Evolutionary conservation across 2,888 invertebrate genomes (phyloP), one percentile per base, ranked within the genome.

Genomic region (Sarcophaga subvicina): DNA sequence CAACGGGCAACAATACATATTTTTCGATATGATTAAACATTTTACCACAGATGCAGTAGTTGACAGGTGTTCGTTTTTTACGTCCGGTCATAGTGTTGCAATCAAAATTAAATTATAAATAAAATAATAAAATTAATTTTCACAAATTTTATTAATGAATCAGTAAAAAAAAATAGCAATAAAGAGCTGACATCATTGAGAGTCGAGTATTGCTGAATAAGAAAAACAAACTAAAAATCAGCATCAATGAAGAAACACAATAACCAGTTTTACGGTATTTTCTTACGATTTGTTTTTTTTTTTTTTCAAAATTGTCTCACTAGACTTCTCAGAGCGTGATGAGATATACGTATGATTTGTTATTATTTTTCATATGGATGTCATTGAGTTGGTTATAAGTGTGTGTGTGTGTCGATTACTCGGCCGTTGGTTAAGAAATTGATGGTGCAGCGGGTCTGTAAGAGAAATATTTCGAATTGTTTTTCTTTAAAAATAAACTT

Each of bases 221-320:
- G 54, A 54, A 54, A 54, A 54, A 54, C 12, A 12, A 59, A 22
- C 17, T 59, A 27, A 54, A 54, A 54, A 54, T 45, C 82, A 82
- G 73, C 82, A 73, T 85, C 82, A 82, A 82, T 85, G 72, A 80
- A 76, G 71, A n/a, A 71, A 67, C 54, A 14, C 12, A 6, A 60
- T 49, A 79, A 82, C 79, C 78, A 71, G 82, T 82, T 85, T 78
- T 82, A 63, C 17, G 82, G 77, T 73, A 78, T 82, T 81, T 78
- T 49, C 54, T 54, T 54, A 14, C 17, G 12, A 14, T 14, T 54
- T 54, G 1, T 54, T 71, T 62, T n/a, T 54, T 81, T 71, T 77
- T 49, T 64, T 17, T 47, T 62, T 76, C 66, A 27, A 17, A 71
- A 78, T 85, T 83, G 83, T 85, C 87, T 85, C 77, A 83, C 83